Percentiles rank a stretch among this genome's conserved stretches.
Conservation (phyloP, 2,797 vertebrate genomes). For the Acridotheres tristis region DNA sequence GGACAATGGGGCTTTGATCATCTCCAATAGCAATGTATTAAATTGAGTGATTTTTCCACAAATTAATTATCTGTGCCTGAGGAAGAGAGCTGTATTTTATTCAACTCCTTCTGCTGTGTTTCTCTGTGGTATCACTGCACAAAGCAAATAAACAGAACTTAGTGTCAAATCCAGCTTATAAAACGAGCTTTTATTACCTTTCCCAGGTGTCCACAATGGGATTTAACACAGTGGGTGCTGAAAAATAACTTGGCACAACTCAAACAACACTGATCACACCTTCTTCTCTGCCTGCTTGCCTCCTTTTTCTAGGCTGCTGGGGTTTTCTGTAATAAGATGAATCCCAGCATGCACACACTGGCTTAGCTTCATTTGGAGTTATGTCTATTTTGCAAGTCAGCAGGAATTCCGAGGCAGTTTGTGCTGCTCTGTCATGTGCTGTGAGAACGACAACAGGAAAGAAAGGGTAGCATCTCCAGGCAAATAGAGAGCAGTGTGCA, state of each 20-base stretch:
- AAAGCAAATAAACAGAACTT: constrained; percentile 55
- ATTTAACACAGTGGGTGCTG: constrained; percentile 34
- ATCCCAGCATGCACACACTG: neutral
- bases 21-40: neutral
- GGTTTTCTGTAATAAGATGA: constrained; percentile 1
- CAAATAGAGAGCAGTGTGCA: neutral
- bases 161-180: constrained; percentile 40
- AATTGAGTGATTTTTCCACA: neutral
- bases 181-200: constrained; percentile 39
- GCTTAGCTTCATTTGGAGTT: neutral
- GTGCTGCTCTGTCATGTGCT: neutral
- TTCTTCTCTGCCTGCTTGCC: neutral
- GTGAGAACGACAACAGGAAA: neutral
- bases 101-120: neutral
- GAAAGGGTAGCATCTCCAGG: neutral
- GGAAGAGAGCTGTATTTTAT: neutral
- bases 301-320: neutral
- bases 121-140: neutral
- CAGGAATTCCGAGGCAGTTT: neutral
- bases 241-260: neutral
- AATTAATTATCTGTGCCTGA: constrained; percentile 34
- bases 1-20: neutral
- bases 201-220: neutral
- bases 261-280: neutral
- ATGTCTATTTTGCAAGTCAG: constrained; percentile 8